Evolutionary conservation across 2,888 invertebrate species (phyloP).

Genomic region (Malacosoma neustria): DNA sequence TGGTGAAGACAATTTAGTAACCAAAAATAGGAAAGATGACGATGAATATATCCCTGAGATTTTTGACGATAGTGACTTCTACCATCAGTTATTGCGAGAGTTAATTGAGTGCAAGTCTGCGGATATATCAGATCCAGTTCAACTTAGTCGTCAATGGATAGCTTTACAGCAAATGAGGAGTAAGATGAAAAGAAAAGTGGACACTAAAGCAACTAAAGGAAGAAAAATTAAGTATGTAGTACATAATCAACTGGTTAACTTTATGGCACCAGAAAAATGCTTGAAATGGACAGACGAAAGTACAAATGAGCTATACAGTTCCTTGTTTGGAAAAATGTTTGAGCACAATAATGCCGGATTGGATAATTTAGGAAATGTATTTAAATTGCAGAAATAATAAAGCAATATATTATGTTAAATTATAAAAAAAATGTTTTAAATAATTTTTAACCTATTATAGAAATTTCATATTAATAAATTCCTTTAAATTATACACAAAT

Average conservation of each 20-base stretch:
- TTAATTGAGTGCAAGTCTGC: conserved; percentile 93
- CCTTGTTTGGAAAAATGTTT: conserved; percentile 83
- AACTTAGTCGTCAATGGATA: conserved; percentile 92
- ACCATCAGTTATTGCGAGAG: conserved; percentile 93
- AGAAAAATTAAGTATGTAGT: conserved; percentile 91
- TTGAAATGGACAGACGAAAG: conserved; percentile 84
- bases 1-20: conserved; percentile 26
- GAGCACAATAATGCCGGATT: conserved; percentile 56
- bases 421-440: too few relatives aligned
- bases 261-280: conserved; percentile 87
- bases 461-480: too few relatives aligned
- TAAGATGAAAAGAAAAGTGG: conserved; percentile 94
- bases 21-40: conserved; percentile 44
- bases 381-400: conserved; percentile 32
- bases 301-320: conserved; percentile 86
- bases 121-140: conserved; percentile 87
- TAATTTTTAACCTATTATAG: too few relatives aligned
- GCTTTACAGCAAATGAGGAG: conserved; percentile 92
- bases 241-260: conserved; percentile 90
- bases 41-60: conserved; percentile 86
- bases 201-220: conserved; percentile 96
- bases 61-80: conserved; percentile 98
- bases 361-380: conserved; percentile 43
- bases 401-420: conserved; percentile 5
- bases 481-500: too few relatives aligned